A percentile compares a stretch with the other conserved stretches of the same genome.
These are phyloP conservation scores for Chaetops frenatus DNA, from an alignment of 2,113 vertebrate genomes.

Conservation along the genomic window DNA sequence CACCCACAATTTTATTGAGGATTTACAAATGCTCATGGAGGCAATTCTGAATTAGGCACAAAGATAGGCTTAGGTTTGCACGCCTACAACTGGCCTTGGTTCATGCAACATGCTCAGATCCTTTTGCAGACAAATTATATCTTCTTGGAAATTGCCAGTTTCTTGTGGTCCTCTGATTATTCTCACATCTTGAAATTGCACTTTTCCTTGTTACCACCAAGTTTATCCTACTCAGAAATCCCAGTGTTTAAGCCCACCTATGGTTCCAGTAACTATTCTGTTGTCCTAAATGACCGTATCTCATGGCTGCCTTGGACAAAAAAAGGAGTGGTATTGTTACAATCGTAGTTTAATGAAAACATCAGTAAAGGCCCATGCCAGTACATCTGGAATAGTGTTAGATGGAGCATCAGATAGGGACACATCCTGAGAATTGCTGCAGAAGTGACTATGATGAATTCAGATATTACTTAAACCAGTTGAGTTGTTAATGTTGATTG, in stretches of 20 bases:
- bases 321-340: neutral
- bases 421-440: neutral
- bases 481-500: neutral
- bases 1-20: neutral
- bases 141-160: neutral
- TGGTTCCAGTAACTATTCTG: neutral
- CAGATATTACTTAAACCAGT: neutral
- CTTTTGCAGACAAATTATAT: neutral
- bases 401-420: neutral
- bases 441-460: neutral
- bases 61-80: neutral
- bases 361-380: neutral
- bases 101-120: neutral
- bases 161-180: neutral
- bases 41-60: neutral
- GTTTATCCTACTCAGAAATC: neutral
- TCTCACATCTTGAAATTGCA: neutral
- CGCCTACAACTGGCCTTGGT: neutral
- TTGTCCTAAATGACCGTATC: neutral
- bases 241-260: rapidly evolving
- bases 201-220: rapidly evolving
- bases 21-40: neutral
- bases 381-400: neutral
- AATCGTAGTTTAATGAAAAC: neutral
- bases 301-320: neutral